phyloP scores from a whole-genome alignment of 2,113 vertebrate genomes.

The Hymenochirus boettgeri region DNA sequence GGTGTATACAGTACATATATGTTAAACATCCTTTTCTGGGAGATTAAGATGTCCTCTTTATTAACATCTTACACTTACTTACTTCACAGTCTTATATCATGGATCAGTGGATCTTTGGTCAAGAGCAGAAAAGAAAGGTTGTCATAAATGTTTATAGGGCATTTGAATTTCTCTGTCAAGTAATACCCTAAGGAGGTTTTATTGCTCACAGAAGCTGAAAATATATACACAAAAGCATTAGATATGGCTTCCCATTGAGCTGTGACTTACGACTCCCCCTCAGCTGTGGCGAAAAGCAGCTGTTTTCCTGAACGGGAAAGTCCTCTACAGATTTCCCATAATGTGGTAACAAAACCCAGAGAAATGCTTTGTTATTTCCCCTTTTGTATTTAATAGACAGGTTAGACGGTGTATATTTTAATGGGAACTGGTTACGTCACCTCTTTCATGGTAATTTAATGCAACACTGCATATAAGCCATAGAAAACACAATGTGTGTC shows the following conservation, averaged over 20 bases:
- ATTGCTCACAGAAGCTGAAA: constrained; percentile 7
- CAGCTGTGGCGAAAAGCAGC: not conserved
- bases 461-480: too few species aligned
- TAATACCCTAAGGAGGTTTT: not conserved
- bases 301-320: constrained; percentile 4
- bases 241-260: not conserved
- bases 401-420: not conserved
- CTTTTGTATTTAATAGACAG: not conserved
- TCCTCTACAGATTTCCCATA: not conserved
- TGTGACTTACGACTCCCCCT: not conserved
- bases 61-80: too few species aligned
- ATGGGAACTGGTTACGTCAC: too few species aligned
- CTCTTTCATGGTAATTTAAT: too few species aligned
- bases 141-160: constrained; percentile 6
- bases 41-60: too few species aligned
- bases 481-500: too few species aligned
- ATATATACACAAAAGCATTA: not conserved
- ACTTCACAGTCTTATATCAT: too few species aligned
- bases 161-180: not conserved
- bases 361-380: not conserved
- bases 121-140: not conserved
- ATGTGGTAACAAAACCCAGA: not conserved
- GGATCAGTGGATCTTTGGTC: too few species aligned
- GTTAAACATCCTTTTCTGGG: too few species aligned
- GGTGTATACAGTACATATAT: too few species aligned